phyloP scores from a whole-genome alignment of 2,888 invertebrate genomes.

The Tetragonula carbonaria region DNA sequence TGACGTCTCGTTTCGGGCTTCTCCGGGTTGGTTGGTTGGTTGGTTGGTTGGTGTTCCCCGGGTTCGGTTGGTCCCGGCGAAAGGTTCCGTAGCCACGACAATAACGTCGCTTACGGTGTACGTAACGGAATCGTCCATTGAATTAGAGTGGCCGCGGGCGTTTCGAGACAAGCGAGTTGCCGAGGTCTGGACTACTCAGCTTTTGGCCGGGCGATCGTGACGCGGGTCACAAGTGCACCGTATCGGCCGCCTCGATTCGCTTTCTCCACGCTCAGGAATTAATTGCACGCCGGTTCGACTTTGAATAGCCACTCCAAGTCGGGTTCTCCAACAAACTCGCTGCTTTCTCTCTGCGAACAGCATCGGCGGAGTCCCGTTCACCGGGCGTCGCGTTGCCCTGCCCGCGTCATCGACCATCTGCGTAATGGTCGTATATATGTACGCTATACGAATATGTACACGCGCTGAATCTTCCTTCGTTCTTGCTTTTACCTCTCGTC shows the following conservation, averaged over 20 bases:
- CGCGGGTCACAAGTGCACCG: conserved; percentile 57
- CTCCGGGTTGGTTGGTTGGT: neutral
- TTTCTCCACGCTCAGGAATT: conserved; percentile 70
- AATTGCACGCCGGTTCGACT: conserved; percentile 75
- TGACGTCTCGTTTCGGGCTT: conserved; percentile 38
- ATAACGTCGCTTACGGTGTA: conserved; percentile 63
- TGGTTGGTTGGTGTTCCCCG: too few relatives aligned
- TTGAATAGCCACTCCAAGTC: conserved; percentile 71
- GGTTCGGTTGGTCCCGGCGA: neutral
- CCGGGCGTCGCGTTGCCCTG: too few relatives aligned
- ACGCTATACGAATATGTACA: too few relatives aligned
- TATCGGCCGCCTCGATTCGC: conserved; percentile 59
- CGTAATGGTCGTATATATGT: too few relatives aligned
- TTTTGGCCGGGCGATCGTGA: conserved; percentile 61
- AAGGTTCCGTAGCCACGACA: conserved; percentile 43
- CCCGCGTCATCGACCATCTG: too few relatives aligned
- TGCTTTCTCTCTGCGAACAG: conserved; percentile 28
- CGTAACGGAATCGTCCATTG: conserved; percentile 54
- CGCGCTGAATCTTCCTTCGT: too few relatives aligned
- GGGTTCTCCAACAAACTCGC: conserved; percentile 48
- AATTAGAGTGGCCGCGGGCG: conserved; percentile 61
- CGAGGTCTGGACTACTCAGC: conserved; percentile 52
- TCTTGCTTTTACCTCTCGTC: too few relatives aligned
- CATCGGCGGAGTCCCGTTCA: conserved; percentile 1
- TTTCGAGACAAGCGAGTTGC: conserved; percentile 58